Evolutionary conservation across 2,888 invertebrate genomes (phyloP).

Genomic region (Maniola hyperantus): DNA sequence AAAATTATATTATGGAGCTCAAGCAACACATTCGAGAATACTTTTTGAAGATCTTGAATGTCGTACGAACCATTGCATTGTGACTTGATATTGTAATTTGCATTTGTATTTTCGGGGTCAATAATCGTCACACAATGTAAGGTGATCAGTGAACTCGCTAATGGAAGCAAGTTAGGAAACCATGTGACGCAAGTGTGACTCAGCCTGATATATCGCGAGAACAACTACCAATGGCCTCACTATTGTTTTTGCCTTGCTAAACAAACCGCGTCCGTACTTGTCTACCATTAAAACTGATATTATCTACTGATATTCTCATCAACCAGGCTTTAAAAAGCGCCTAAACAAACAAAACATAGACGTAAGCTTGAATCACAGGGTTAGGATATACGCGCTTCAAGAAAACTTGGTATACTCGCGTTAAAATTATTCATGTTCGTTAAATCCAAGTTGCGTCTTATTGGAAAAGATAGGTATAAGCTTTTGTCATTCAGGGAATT

Average conservation of each 20-base stretch:
- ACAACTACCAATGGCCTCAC: constrained; percentile 45
- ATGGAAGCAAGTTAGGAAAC: constrained; percentile 52
- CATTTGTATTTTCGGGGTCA: constrained; percentile 40
- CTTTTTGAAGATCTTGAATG: constrained; percentile 1
- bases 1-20: constrained; percentile 35
- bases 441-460: too few relatives aligned
- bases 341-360: too few relatives aligned
- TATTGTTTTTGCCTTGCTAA: constrained; percentile 55
- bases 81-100: neutral
- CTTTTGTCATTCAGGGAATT: too few relatives aligned
- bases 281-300: too few relatives aligned
- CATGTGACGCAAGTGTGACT: constrained; percentile 66
- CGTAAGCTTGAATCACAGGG: too few relatives aligned
- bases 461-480: too few relatives aligned
- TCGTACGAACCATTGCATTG: neutral
- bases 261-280: neutral
- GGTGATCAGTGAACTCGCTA: constrained; percentile 40
- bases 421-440: too few relatives aligned
- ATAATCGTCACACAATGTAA: constrained; percentile 46
- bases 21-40: constrained; percentile 16
- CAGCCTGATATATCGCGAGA: constrained; percentile 61
- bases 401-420: too few relatives aligned
- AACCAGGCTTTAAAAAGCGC: too few relatives aligned
- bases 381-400: too few relatives aligned
- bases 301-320: too few relatives aligned